A percentile compares a stretch with the other conserved stretches of the same genome.
These are phyloP conservation scores for Aeoliscus strigatus DNA, from an alignment of 2,797 vertebrate genomes.

Conservation along the genomic window DNA sequence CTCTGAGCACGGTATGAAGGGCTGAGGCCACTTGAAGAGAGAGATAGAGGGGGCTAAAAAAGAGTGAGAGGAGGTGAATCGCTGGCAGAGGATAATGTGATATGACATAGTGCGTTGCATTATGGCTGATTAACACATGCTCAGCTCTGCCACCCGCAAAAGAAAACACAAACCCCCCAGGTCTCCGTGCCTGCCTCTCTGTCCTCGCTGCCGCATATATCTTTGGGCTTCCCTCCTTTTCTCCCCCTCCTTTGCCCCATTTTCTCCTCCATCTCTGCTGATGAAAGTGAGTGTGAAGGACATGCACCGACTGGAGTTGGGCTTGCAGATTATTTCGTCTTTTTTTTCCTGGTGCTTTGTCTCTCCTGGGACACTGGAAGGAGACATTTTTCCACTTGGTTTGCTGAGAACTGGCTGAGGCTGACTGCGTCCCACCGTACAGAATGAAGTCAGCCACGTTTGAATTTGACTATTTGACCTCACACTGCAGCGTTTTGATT, in stretches of 20 bases:
- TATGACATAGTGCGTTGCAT: constrained; percentile 61
- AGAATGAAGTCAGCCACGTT: constrained; percentile 16
- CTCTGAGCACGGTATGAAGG: constrained; percentile 20
- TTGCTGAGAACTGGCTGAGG: constrained; percentile 40
- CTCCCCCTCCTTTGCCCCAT: constrained; percentile 4
- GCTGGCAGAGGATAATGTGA: constrained; percentile 53
- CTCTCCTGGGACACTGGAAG: constrained; percentile 50
- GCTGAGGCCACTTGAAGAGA: constrained; percentile 21
- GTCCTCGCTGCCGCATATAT: constrained; percentile 7
- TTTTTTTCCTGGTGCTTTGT: constrained; percentile 24
- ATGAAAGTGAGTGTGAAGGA: constrained; percentile 58
- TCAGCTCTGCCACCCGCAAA: constrained; percentile 39
- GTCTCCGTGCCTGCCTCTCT: constrained; percentile 17
- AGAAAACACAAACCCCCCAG: constrained; percentile 43
- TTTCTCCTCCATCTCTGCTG: constrained; percentile 32
- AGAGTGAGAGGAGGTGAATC: constrained; percentile 38
- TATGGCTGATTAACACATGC: constrained; percentile 67
- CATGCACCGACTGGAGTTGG: constrained; percentile 32
- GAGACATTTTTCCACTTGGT: constrained; percentile 54
- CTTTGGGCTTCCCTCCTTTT: constrained; percentile 20
- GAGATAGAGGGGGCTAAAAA: constrained; percentile 4
- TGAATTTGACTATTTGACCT: constrained; percentile 34
- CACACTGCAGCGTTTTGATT: constrained; percentile 33
- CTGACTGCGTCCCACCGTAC: constrained; percentile 30
- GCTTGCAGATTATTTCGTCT: constrained; percentile 32